These are phyloP conservation scores for Heliconius cydno DNA, from an alignment of 2,888 invertebrate genomes.

Conservation along the genomic window DNA sequence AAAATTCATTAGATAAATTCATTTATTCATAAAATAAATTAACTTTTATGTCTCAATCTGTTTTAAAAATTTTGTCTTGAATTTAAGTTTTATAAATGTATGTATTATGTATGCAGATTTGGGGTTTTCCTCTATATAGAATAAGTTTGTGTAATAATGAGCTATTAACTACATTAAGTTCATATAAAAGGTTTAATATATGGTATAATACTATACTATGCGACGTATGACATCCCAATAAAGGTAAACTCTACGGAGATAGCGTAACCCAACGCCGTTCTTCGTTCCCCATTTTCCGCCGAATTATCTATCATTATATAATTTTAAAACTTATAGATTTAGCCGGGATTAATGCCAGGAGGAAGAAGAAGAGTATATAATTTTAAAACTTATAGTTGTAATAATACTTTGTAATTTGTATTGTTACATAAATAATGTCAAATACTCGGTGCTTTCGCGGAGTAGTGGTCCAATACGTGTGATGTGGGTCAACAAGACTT, in stretches of 20 bases:
- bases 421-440: slow-evolving; percentile 23
- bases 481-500: slow-evolving; percentile 54
- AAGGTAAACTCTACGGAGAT: neutral
- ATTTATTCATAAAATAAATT: slow-evolving; percentile 19
- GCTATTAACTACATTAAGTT: too few species aligned
- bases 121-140: too few species aligned
- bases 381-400: neutral
- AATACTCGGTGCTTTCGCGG: slow-evolving; percentile 38
- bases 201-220: neutral
- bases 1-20: neutral
- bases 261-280: neutral
- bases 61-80: neutral
- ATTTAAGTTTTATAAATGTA: neutral
- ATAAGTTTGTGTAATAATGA: too few species aligned
- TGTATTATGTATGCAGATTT: too few species aligned
- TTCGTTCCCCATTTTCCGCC: neutral
- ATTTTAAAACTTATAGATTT: too few species aligned
- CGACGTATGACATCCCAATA: neutral
- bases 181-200: too few species aligned
- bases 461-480: slow-evolving; percentile 49
- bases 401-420: neutral
- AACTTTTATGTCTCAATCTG: slow-evolving; percentile 5
- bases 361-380: too few species aligned
- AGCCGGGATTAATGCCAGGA: too few species aligned
- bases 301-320: too few species aligned